Conservation (phyloP, 2,113 vertebrate species). For the Mustela lutreola region DNA sequence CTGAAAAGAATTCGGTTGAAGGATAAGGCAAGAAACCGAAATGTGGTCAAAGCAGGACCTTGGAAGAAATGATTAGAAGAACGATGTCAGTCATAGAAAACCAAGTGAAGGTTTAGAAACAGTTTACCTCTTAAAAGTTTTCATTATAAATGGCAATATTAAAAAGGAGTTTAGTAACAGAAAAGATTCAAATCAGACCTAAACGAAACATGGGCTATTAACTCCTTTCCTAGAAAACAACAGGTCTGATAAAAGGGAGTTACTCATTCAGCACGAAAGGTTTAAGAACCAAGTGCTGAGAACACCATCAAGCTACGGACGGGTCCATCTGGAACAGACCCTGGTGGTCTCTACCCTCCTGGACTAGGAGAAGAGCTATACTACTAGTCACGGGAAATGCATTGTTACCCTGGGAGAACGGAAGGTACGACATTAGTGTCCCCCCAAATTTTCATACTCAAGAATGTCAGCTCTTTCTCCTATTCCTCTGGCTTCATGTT, state of each 20-base stretch:
- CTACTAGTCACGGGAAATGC: not conserved
- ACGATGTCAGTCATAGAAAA: not conserved
- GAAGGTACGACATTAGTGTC: no score
- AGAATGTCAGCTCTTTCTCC: not conserved
- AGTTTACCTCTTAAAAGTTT: not conserved
- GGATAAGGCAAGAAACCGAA: conserved; percentile 20
- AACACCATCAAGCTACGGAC: not conserved
- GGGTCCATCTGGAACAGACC: not conserved
- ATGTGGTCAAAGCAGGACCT: not conserved
- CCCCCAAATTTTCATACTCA: not conserved
- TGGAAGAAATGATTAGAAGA: not conserved
- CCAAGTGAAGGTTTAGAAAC: not conserved
- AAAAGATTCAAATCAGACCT: not conserved
- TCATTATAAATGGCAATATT: not conserved
- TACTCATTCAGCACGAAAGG: not conserved
- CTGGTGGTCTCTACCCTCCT: not conserved
- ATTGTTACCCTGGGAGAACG: not conserved
- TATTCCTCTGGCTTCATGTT: not conserved
- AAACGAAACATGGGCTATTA: not conserved
- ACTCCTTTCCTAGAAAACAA: conserved; percentile 10
- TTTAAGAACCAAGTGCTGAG: not conserved
- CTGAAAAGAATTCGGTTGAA: conserved; percentile 30
- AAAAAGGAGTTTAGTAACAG: not conserved
- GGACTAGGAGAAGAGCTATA: not conserved
- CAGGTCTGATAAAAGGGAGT: not conserved